Base-by-base conservation (phyloP, 2,113 vertebrate species). In the Hyla sarda region DNA sequence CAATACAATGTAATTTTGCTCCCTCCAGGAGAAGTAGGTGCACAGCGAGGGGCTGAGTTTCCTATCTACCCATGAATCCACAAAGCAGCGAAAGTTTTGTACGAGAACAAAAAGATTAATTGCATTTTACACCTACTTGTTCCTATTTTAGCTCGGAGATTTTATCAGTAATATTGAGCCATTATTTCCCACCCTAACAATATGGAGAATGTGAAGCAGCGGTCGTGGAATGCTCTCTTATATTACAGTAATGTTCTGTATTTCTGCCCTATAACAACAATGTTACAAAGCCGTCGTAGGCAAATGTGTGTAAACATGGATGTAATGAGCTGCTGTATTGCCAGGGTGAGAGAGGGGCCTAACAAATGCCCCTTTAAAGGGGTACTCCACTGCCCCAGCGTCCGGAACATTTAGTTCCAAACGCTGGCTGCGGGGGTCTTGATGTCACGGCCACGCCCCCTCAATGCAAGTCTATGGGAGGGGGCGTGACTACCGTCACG, bases 91-190 rank as follows among this genome's bases (percentile, higher is more conserved):
- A n/a, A 32, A 58, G 54, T 60, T 58, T 79, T 79, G 32, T 58
- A 11, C 8, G 52, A 9, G 54, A 80, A 80, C 50, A 80, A 80
- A 54, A 79, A 41, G 77, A 60, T 80, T 41, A 80, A 80, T 80
- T 80, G 52, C 52, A 56, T 37, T 58, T 41, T 58, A 80, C 54
- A 60, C 77, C 77, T 80, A 80, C 77, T 37, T 60, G 54, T 80
- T 80, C 77, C 32, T 41, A 41, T 80, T 80, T 60, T 80, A 60
- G 77, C 77, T 1, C 32, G 3, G 37, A 80, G 41, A 32, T 79
- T 37, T 34, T 80, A 60, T 60, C 30, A 8, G 76, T 79, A 75
- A 75, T 75, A 75, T 75, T 56, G 34, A 60, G 54, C 52, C 58
- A 25, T 80, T 60, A 45, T 16, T 80, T 80, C 34, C 23, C 19